A percentile compares a stretch with the other conserved stretches of the same genome.
These are phyloP conservation scores for Centrocercus urophasianus DNA, from an alignment of 2,113 vertebrate species.

Conservation along the genomic window DNA sequence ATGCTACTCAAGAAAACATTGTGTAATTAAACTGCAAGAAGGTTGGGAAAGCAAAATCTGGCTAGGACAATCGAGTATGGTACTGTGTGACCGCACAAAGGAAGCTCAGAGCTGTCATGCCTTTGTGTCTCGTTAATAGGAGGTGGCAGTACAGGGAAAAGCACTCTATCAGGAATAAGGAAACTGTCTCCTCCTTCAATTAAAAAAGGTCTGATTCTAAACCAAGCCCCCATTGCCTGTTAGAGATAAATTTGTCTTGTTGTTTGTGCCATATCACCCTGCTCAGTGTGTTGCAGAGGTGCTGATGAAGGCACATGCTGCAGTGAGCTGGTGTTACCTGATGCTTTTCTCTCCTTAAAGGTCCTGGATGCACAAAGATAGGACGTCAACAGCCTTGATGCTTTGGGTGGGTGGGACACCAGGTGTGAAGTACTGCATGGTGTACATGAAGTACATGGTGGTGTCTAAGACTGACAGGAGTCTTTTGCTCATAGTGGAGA, in stretches of 20 bases:
- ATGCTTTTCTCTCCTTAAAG: not conserved
- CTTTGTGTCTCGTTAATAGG: not conserved
- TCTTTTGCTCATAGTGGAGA: not conserved
- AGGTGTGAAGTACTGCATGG: not conserved
- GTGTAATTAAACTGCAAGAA: not conserved
- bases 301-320: not conserved
- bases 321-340: fast-evolving
- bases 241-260: not conserved
- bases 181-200: not conserved
- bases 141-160: not conserved
- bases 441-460: no score
- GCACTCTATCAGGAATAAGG: not conserved
- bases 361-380: not conserved
- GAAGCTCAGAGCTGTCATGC: not conserved
- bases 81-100: not conserved
- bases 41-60: not conserved
- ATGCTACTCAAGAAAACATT: not conserved
- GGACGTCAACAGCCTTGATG: not conserved
- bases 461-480: not conserved
- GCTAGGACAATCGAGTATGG: not conserved
- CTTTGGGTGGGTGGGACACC: not conserved
- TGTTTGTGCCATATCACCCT: not conserved
- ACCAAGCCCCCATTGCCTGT: not conserved
- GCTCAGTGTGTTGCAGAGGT: not conserved
- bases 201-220: slow-evolving; percentile 14